Evolutionary conservation across 1,140 invertebrate species (phyloP).

Genomic region (Apis florea): DNA sequence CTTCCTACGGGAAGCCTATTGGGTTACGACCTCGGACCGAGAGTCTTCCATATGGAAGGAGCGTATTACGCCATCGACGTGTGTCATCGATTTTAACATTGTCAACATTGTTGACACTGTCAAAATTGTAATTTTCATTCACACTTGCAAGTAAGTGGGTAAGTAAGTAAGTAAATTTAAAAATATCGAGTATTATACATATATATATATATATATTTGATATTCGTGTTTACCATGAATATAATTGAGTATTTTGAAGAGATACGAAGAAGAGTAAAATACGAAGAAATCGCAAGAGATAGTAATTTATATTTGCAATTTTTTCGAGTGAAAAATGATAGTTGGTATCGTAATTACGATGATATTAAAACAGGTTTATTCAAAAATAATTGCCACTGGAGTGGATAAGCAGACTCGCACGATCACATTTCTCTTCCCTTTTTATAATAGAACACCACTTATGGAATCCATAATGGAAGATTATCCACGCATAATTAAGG

Average conservation of each 20-base stretch:
- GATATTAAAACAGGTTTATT: no score
- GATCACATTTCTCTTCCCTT: no score
- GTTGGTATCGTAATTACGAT: not conserved
- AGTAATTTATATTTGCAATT: not conserved
- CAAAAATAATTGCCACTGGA: no score
- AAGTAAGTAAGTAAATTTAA: no score
- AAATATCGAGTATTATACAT: no score
- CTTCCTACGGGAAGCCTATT: slow-evolving; percentile 77
- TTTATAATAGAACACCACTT: no score
- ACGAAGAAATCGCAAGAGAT: not conserved
- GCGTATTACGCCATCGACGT: slow-evolving; percentile 19
- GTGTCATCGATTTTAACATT: slow-evolving; percentile 18
- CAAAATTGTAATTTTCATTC: not conserved
- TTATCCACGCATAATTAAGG: no score
- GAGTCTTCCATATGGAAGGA: slow-evolving; percentile 53
- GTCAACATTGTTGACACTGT: not conserved
- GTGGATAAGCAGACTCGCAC: no score
- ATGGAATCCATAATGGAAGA: no score
- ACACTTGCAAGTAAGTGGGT: not conserved
- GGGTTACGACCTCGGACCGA: slow-evolving; percentile 67
- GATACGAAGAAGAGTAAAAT: not conserved
- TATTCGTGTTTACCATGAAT: not conserved
- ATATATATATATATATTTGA: no score
- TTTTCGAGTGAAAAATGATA: not conserved
- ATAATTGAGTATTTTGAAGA: not conserved